A percentile compares a stretch with the other conserved stretches of the same genome.
Conservation (phyloP, 2,888 invertebrate species). For the Lutraria lutraria region DNA sequence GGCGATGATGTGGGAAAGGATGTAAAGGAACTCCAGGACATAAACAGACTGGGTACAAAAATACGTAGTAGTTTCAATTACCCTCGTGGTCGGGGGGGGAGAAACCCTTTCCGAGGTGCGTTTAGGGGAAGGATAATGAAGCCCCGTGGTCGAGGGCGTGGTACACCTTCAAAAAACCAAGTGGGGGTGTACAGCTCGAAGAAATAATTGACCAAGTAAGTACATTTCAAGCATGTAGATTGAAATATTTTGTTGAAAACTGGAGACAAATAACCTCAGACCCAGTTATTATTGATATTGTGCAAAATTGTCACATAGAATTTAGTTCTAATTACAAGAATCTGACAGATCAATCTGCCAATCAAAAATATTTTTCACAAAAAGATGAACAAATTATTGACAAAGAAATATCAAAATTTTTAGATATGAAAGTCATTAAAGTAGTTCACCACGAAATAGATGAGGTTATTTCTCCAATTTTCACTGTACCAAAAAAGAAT, state of each 20-base stretch:
- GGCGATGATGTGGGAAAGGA: slow-evolving; percentile 31
- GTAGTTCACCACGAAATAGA: slow-evolving; percentile 28
- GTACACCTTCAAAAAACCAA: neutral
- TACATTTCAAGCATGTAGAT: neutral
- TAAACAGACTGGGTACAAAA: neutral
- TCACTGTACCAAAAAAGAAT: slow-evolving; percentile 51
- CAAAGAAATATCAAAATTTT: slow-evolving; percentile 46
- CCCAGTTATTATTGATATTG: slow-evolving; percentile 23
- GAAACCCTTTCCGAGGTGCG: neutral
- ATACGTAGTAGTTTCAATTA: neutral
- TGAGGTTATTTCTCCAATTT: slow-evolving; percentile 59
- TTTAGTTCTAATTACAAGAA: neutral
- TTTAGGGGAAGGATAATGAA: neutral
- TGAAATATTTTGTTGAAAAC: neutral
- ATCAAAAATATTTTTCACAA: slow-evolving; percentile 19
- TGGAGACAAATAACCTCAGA: slow-evolving; percentile 42
- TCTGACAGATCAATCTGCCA: neutral
- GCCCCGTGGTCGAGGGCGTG: neutral
- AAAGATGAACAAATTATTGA: slow-evolving; percentile 42
- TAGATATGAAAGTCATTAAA: slow-evolving; percentile 39
- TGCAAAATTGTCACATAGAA: slow-evolving; percentile 32
- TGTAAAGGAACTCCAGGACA: slow-evolving; percentile 26
- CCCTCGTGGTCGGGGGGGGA: neutral
- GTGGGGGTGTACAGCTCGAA: neutral
- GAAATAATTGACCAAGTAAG: neutral